Evolutionary conservation across 2,797 vertebrate genomes (phyloP).

Genomic region (Acanthurus tractus): DNA sequence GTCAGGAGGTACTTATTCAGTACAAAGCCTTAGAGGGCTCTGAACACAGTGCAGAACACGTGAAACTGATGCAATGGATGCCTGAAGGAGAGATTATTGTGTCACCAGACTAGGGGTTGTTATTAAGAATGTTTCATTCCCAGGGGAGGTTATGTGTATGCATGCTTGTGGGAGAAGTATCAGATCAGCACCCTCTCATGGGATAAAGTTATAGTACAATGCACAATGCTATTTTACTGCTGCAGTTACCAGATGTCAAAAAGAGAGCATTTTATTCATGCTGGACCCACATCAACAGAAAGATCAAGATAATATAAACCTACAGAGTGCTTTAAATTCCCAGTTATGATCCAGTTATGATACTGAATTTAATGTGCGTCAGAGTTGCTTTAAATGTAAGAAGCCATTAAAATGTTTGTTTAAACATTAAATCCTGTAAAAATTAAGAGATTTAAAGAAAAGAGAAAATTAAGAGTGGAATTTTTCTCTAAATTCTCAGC

Average conservation of each 20-base stretch:
- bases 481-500: neutral
- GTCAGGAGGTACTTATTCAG: slow-evolving; percentile 39
- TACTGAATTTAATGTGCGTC: neutral
- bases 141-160: slow-evolving; percentile 14
- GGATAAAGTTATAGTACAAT: neutral
- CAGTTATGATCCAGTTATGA: neutral
- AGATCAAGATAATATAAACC: neutral
- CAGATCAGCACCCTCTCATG: slow-evolving; percentile 31
- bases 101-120: slow-evolving; percentile 67
- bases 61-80: slow-evolving; percentile 60
- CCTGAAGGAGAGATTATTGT: slow-evolving; percentile 67
- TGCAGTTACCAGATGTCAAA: neutral
- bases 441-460: neutral
- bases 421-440: neutral
- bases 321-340: neutral
- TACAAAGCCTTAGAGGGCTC: slow-evolving; percentile 31
- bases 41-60: slow-evolving; percentile 49
- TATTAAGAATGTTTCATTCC: slow-evolving; percentile 52
- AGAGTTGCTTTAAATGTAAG: neutral
- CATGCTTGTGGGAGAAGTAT: slow-evolving; percentile 1
- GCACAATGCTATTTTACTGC: neutral
- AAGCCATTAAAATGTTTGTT: neutral
- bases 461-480: neutral
- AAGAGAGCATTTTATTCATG: neutral
- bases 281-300: neutral